phyloP scores from a whole-genome alignment of 2,113 vertebrate genomes.

The Xenopus laevis region DNA sequence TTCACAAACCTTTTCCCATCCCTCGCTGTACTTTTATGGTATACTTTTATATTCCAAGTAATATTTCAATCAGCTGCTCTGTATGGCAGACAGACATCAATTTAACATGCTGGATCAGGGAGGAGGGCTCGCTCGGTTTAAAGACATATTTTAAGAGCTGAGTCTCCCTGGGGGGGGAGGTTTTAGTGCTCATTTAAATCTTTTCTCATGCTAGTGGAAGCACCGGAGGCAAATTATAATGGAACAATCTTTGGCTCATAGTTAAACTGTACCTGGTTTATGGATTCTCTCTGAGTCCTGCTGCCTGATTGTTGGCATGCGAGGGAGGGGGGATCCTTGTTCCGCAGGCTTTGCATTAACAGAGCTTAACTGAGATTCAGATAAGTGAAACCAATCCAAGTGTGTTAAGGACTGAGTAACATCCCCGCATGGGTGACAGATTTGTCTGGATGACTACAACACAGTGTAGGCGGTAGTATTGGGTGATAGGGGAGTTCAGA shows the following conservation, averaged over 20 bases:
- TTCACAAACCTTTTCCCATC: background rate
- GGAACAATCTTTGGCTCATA: slow-evolving; percentile 11
- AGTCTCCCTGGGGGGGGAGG: slow-evolving; percentile 22
- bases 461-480: too few relatives aligned
- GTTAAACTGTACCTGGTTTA: slow-evolving; percentile 3
- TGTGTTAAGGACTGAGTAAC: too few relatives aligned
- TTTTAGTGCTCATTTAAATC: slow-evolving; percentile 31
- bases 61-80: slow-evolving; percentile 12
- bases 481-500: too few relatives aligned
- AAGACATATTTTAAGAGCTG: slow-evolving; percentile 25
- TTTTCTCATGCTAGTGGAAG: slow-evolving; percentile 20
- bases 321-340: background rate
- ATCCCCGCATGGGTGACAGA: too few relatives aligned
- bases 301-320: background rate
- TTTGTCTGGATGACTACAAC: too few relatives aligned
- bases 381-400: slow-evolving; percentile 13
- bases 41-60: background rate
- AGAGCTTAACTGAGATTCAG: slow-evolving; percentile 31
- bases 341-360: slow-evolving; percentile 32
- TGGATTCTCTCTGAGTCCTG: background rate
- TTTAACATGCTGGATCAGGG: slow-evolving; percentile 21
- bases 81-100: slow-evolving; percentile 4
- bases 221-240: slow-evolving; percentile 31
- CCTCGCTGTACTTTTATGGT: background rate
- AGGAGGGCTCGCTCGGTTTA: slow-evolving; percentile 4